phyloP scores from a whole-genome alignment of 2,113 vertebrate genomes.

The Xenus cinereus region DNA sequence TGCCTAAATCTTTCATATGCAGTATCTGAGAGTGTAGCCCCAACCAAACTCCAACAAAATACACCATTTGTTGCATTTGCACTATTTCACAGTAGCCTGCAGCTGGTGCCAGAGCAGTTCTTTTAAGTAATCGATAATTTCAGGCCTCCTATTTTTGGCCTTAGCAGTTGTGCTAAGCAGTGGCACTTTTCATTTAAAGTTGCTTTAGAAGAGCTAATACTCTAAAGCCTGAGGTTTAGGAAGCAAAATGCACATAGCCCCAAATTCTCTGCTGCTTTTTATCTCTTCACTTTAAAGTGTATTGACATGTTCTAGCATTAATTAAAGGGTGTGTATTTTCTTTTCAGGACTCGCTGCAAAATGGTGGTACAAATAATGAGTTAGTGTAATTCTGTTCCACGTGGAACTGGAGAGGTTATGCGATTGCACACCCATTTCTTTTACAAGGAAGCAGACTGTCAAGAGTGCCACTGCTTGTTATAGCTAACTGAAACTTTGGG shows the following conservation, averaged over 20 bases:
- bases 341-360: neutral
- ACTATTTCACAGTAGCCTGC: neutral
- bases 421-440: neutral
- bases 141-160: neutral
- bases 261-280: neutral
- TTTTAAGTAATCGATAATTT: neutral
- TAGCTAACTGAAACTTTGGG: neutral
- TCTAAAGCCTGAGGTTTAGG: neutral
- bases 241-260: neutral
- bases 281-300: neutral
- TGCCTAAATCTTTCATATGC: neutral
- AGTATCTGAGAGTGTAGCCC: neutral
- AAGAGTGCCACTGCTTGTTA: neutral
- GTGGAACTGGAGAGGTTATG: neutral
- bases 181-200: neutral
- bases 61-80: neutral
- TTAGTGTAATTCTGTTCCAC: neutral
- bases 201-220: neutral
- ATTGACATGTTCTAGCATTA: neutral
- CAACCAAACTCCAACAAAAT: neutral
- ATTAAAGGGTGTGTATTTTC: neutral
- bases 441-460: neutral
- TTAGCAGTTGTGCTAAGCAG: neutral
- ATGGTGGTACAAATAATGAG: neutral
- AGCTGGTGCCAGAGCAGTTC: neutral